Conservation (phyloP, 2,888 invertebrate genomes). For the Uloborus plumipes region DNA sequence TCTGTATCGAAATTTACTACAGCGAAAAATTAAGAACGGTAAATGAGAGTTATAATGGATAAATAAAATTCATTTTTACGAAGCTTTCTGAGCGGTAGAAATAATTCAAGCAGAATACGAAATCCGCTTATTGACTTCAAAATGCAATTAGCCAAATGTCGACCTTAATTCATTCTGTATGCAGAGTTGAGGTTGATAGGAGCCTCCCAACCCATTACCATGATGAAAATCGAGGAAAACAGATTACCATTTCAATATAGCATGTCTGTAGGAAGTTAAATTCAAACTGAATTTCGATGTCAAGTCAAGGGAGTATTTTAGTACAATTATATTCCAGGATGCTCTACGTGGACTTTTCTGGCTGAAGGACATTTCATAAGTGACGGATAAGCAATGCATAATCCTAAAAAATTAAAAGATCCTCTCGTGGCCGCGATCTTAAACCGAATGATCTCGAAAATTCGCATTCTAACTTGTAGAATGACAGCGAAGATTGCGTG, state of each 20-base stretch:
- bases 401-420: slow-evolving; percentile 15
- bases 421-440: slow-evolving; percentile 9
- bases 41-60: too few species aligned
- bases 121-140: too few species aligned
- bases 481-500: slow-evolving; percentile 19
- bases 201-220: too few species aligned
- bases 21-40: too few species aligned
- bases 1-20: too few species aligned
- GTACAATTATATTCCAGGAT: slow-evolving; percentile 12
- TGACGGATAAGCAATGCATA: slow-evolving; percentile 7
- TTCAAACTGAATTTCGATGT: slow-evolving; percentile 18
- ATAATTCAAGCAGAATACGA: too few species aligned
- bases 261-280: slow-evolving; percentile 17
- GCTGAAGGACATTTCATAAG: slow-evolving; percentile 23
- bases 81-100: too few species aligned
- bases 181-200: too few species aligned
- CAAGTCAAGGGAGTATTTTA: slow-evolving; percentile 10
- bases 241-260: slow-evolving; percentile 24
- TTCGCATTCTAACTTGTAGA: slow-evolving; percentile 12
- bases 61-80: too few species aligned
- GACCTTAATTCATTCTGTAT: too few species aligned
- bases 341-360: slow-evolving; percentile 8
- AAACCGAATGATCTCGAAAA: slow-evolving; percentile 20
- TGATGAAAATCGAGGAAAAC: slow-evolving; percentile 6
- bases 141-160: too few species aligned